A percentile compares a stretch with the other conserved stretches of the same genome.
These are phyloP conservation scores for Acropora yongei DNA, from an alignment of 64 coral and sea anemone species.

Conservation along the genomic window DNA sequence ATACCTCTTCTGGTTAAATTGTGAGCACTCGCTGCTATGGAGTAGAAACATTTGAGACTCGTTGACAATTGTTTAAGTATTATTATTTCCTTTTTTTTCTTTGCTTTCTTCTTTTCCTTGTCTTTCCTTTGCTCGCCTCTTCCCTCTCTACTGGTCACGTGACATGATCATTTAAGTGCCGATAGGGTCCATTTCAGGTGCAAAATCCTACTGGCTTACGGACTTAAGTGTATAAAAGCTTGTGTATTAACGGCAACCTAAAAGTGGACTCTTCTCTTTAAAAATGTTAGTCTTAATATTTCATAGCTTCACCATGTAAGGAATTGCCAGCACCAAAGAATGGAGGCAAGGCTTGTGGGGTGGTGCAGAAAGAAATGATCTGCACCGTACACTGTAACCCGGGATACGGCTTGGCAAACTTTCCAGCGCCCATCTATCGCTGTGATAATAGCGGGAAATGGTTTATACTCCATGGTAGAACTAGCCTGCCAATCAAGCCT, in stretches of 20 bases:
- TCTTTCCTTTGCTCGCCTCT: too few species aligned
- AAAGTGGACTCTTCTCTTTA: background rate
- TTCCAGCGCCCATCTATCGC: background rate
- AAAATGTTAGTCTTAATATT: background rate
- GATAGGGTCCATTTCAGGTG: too few species aligned
- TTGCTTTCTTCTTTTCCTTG: too few species aligned
- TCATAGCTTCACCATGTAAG: conserved; percentile 12
- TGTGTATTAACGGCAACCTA: too few species aligned
- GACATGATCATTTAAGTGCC: too few species aligned
- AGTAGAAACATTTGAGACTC: background rate
- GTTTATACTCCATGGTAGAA: background rate
- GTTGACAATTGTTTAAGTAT: background rate
- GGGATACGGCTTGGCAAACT: conserved; percentile 32
- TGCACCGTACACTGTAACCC: conserved; percentile 64
- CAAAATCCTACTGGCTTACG: too few species aligned
- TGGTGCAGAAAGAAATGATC: conserved; percentile 21
- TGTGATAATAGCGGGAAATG: conserved; percentile 22
- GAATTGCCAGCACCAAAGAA: conserved; percentile 46
- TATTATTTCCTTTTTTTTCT: too few species aligned
- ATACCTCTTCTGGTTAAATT: background rate
- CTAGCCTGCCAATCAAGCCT: background rate
- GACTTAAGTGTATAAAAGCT: too few species aligned
- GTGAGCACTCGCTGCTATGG: background rate
- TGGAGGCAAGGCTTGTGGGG: conserved; percentile 60
- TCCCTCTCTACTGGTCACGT: too few species aligned